Base-by-base conservation (phyloP, 2,888 invertebrate genomes). In the Lepidocyrtinus sp. region DNA sequence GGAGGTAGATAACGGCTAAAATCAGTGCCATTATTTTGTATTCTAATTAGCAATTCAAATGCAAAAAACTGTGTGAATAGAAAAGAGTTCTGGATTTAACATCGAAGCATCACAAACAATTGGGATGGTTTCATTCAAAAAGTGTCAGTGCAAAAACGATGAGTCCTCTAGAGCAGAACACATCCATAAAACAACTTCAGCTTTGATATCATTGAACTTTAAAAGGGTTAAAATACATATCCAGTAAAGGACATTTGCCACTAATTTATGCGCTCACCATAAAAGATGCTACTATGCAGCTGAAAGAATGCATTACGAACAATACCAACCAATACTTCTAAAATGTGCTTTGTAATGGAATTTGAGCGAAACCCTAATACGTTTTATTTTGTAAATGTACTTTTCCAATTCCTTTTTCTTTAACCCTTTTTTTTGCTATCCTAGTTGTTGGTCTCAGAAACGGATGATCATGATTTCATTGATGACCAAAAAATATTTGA, bases 391-490 rank as follows among this genome's bases (percentile, higher is more conserved):
- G n/a, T 50, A n/a, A 50, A 50, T 50, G 50, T 50, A 17, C 50
- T 50, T 50, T 50, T 50, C 50, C 50, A 50, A 5, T 36, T n/a
- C 17, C 17, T 50, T 50, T 7, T 12, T 5, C 12, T 50, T 50
- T 50, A 50, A 50, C 50, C 50, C 50, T 50, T 50, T 50, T 17
- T n/a, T n/a, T n/a, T n/a, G n/a, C n/a, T n/a, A 50, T 50, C 50
- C 50, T n/a, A n/a, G 50, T 12, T 12, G 17, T 50, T 1, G 50
- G 15, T 50, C n/a, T 15, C 50, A 50, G 2, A 12, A 50, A n/a
- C n/a, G 50, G 50, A 50, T 50, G n/a, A 7, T 50, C 50, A 50
- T 50, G 15, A 50, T 17, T 17, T 50, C 50, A 50, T 7, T 50
- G 50, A 50, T 50, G n/a, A n/a, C 50, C 12, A 50, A 50, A 50